phyloP scores from a whole-genome alignment of 1,140 invertebrate species.

The Pristionchus pacificus region DNA sequence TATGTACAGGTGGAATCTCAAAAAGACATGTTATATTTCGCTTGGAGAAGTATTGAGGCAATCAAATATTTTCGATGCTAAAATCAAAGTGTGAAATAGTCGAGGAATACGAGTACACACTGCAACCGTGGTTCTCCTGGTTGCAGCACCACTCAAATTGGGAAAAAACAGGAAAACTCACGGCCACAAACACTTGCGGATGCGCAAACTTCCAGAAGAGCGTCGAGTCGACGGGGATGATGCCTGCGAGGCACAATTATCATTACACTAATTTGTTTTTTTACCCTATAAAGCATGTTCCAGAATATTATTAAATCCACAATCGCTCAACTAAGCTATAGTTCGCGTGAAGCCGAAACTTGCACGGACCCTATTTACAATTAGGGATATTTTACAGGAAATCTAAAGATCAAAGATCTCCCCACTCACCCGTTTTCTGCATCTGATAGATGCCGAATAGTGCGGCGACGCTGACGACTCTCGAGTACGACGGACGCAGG shows the following conservation, averaged over 20 bases:
- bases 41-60: no score
- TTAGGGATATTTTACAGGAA: no score
- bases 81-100: slow-evolving; percentile 10
- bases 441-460: slow-evolving; percentile 32
- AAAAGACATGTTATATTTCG: no score
- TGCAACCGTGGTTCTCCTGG: slow-evolving; percentile 13
- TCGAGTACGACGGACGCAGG: slow-evolving; percentile 30
- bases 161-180: slow-evolving; percentile 14
- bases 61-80: no score
- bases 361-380: no score
- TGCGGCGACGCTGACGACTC: slow-evolving; percentile 33
- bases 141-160: slow-evolving; percentile 19
- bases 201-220: slow-evolving; percentile 35
- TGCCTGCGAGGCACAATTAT: slow-evolving; percentile 25
- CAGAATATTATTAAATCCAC: not conserved
- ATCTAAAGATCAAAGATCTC: not conserved
- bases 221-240: slow-evolving; percentile 28
- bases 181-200: slow-evolving; percentile 22
- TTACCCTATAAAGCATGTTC: not conserved
- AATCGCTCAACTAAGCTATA: no score
- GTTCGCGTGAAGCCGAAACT: no score
- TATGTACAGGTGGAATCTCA: no score
- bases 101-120: not conserved
- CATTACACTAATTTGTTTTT: slow-evolving; percentile 2
- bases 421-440: slow-evolving; percentile 1